Base-by-base conservation (phyloP, 2,113 vertebrate genomes). In the Apeltes quadracus region DNA sequence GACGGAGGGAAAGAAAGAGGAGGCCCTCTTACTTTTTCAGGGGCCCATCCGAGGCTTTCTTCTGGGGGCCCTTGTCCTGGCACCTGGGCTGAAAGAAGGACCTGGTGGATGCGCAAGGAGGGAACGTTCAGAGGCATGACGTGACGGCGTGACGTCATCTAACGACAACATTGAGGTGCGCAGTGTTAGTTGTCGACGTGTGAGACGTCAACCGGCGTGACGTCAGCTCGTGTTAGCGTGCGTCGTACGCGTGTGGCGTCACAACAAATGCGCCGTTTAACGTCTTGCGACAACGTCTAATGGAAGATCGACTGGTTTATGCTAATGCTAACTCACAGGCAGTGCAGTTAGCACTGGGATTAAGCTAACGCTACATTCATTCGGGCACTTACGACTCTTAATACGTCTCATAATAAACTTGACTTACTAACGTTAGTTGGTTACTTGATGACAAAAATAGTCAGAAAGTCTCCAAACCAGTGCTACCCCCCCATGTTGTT, bases 1-100 rank as follows among this genome's bases (percentile, higher is more conserved):
- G 36, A 29, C 2, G 2, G 4, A 18, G 10, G 39, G 5, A 1
- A 15, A 15, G 16, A 0, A 43, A 32, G 56, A 0, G 29, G 29
- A 5, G 29, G 29, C 29, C 3, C 7, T 70, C 27, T 76, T 68
- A 92, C 90, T 87, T 88, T 65, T 85, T 85, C 57, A 74, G 34
- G 0, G 89, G 56, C 53, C 72, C 84, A 12, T 84, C 85, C 2
- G 25, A 1, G 12, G 75, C 75, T 72, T 91, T 91, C 56, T 88
- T 91, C 57, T 89, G 85, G 20, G 32, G 2, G 1, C 85, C 91
- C 61, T 90, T 91, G 14, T 54, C 87, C 66, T 94, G 95, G 66
- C 56, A 87, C 72, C 89, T 91, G 51, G 95, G 95, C 76, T 94
- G 92, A 69, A 97, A 97, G 88, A 97, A 96, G 3, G 96, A 96